Base-by-base conservation (phyloP, 2,113 vertebrate species). In the Laticauda colubrina region DNA sequence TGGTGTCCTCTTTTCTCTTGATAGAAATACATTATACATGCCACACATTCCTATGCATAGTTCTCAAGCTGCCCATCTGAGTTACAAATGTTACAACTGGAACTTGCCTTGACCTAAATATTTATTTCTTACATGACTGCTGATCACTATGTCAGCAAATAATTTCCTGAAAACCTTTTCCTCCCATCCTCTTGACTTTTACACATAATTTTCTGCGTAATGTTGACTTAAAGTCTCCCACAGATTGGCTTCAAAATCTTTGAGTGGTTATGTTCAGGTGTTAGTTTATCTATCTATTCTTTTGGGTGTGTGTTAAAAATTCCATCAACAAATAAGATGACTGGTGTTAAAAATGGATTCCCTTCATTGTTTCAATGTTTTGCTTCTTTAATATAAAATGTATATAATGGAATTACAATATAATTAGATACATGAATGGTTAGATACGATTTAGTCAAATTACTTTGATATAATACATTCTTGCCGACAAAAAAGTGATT, bases 381-480 rank as follows among this genome's bases (percentile, higher is more conserved):
- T 93, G 92, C 91, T 96, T 94, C 95, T 96, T 89, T 75, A 94
- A 96, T 96, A 94, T 96, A 96, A 96, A 95, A 96, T 96, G 96
- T 97, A 89, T 96, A 81, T 95, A 96, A 97, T 96, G 94, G 94
- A 96, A 97, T 95, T 94, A 96, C 94, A 95, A 95, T 96, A 96
- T 96, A 96, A 96, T 97, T 96, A 96, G 92, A 91, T 94, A 93
- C 96, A 95, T 96, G 95, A 93, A 95, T 97, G 97, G 96, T 97
- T 97, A 96, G 95, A 97, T 95, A 94, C 69, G 89, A 59, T 95
- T 96, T 96, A 96, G 96, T 93, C 95, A 93, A 94, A 95, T 96
- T 96, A 96, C 95, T 97, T 95, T 95, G 97, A 97, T 96, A 96
- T 96, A 97, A 97, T 95, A 94, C 95, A 95, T 29, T 94, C 93